These are phyloP conservation scores for Hypena proboscidalis DNA, from an alignment of 2,888 invertebrate genomes.

Conservation along the genomic window DNA sequence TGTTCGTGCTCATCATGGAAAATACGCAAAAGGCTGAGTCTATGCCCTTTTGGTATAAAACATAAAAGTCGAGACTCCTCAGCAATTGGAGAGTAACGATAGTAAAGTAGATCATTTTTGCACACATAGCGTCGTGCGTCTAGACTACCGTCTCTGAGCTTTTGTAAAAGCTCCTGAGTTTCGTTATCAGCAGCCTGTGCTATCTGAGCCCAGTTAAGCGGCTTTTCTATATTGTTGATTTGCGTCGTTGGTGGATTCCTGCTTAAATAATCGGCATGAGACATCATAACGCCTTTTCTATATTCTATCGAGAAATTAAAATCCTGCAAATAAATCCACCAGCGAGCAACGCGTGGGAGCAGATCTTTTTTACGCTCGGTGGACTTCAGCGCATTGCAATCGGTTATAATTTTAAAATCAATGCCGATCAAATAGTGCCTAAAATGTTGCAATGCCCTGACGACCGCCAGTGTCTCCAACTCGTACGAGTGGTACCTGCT, in stretches of 20 bases:
- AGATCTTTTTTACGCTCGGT: conserved; percentile 39
- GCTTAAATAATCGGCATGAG: conserved; percentile 36
- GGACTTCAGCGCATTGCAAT: conserved; percentile 40
- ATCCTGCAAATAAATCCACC: conserved; percentile 42
- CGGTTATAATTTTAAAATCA: conserved; percentile 34
- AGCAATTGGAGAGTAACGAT: conserved; percentile 1
- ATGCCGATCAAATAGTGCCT: conserved; percentile 34
- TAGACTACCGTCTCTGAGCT: conserved; percentile 15
- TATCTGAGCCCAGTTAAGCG: conserved; percentile 27
- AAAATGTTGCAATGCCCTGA: conserved; percentile 36
- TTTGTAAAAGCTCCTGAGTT: conserved; percentile 28
- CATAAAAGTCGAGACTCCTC: background rate
- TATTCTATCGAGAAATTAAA: conserved; percentile 35
- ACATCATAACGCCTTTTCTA: conserved; percentile 28
- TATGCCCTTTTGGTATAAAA: background rate
- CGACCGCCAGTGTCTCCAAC: conserved; percentile 30
- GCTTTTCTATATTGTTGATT: background rate
- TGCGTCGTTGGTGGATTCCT: conserved; percentile 23
- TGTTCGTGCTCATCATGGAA: conserved; percentile 24
- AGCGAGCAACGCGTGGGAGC: conserved; percentile 33
- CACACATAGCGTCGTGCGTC: background rate
- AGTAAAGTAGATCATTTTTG: conserved; percentile 4
- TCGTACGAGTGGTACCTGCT: conserved; percentile 36
- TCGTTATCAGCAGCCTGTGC: conserved; percentile 37
- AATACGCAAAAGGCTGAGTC: background rate